Evolutionary conservation across 2,888 invertebrate genomes (phyloP), one percentile per base, ranked within the genome.

Genomic region (Tenthredo amoena): DNA sequence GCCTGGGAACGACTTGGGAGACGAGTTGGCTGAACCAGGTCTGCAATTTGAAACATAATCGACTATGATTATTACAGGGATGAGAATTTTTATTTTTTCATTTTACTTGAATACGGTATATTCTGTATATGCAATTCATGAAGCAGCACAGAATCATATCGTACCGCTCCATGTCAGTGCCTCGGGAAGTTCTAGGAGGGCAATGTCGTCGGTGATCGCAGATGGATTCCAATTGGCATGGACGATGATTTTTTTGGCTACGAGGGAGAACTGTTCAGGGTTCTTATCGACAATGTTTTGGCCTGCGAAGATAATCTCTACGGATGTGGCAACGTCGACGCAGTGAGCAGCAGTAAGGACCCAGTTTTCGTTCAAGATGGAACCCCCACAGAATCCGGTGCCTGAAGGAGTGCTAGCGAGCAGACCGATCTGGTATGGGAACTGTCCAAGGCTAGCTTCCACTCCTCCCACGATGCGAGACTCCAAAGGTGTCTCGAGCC

Each of bases 21-120:
- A 77, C 91, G 90, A 43, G 94, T 92, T n/a, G 93, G 91, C 86
- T 93, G 91, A 26, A 94, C 94, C 86, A 92, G 91, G 12, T 93
- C 94, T 94, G 88, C 12, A 90, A 89, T 81, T 62, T 26, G 37
- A 62, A 79, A 40, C 0, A 40, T 7, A 12, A 37, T 58, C 21
- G 18, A 5, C 15, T 40, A 10, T 47, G 10, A n/a, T 74, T 7
- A 40, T n/a, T 2, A 40, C n/a, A 76, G 21, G 5, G 31, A 40
- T 72, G 26, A 21, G 7, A 12, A 26, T 26, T 12, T 12, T 26
- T 9, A 1, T 62, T n/a, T 21, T 58, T 18, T 18, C 3, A 1
- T 62, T 0, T 62, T 10, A 62, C 62, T 62, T 3, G 62, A 7
- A 21, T 10, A 3, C 26, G 26, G 21, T 62, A 62, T 62, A n/a